These are phyloP conservation scores for Agrochola lychnidis DNA, from an alignment of 2,888 invertebrate genomes.

Conservation along the genomic window DNA sequence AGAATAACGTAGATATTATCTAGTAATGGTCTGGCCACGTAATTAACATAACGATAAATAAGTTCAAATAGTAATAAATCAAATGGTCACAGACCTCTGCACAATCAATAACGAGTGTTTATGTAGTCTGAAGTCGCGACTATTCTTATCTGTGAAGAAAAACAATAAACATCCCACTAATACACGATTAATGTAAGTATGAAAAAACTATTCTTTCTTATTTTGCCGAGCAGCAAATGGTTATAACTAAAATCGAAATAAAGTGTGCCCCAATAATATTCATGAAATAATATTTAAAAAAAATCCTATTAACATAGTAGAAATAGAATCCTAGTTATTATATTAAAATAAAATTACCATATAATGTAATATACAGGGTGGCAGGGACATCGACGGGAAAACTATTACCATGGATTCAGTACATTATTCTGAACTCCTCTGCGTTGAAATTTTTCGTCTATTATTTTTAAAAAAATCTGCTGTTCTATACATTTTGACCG, in stretches of 20 bases:
- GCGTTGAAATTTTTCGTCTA: too few relatives aligned
- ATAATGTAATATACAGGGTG: not conserved
- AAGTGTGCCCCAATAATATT: not conserved
- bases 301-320: too few relatives aligned
- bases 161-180: slow-evolving; percentile 47
- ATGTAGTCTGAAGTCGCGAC: slow-evolving; percentile 53
- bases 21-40: slow-evolving; percentile 11
- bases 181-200: slow-evolving; percentile 14
- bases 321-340: not conserved
- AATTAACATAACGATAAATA: slow-evolving; percentile 42
- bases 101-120: slow-evolving; percentile 59
- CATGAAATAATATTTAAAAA: not conserved
- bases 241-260: not conserved
- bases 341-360: too few relatives aligned
- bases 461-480: too few relatives aligned
- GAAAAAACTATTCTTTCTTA: slow-evolving; percentile 20
- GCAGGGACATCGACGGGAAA: too few relatives aligned
- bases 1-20: slow-evolving; percentile 9
- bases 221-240: not conserved
- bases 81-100: slow-evolving; percentile 65
- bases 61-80: slow-evolving; percentile 53
- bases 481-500: too few relatives aligned
- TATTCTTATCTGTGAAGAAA: slow-evolving; percentile 58
- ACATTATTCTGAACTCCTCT: too few relatives aligned
- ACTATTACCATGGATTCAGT: too few relatives aligned